Conservation (phyloP, 2,888 invertebrate genomes). For the Platycheirus rosarum region DNA sequence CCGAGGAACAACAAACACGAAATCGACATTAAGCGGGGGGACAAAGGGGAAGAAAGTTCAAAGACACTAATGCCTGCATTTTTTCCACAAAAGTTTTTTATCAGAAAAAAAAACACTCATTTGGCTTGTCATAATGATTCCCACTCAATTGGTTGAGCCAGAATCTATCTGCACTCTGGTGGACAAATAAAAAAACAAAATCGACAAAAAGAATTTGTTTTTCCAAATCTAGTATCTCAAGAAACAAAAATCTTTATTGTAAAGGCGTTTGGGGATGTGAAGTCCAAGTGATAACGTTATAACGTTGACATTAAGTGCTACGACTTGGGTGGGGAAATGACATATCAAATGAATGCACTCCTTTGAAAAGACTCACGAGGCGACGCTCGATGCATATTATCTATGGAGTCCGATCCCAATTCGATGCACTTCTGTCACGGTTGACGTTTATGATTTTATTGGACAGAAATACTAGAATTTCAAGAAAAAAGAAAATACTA, state of each 20-base stretch:
- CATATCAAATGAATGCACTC: slow-evolving; percentile 37
- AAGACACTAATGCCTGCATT: slow-evolving; percentile 14
- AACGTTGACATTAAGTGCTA: slow-evolving; percentile 56
- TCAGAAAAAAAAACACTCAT: slow-evolving; percentile 4
- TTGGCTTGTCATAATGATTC: slow-evolving; percentile 26
- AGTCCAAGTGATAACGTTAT: slow-evolving; percentile 49
- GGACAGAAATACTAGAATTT: background rate
- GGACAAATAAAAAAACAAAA: slow-evolving; percentile 10
- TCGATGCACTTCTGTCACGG: slow-evolving; percentile 69
- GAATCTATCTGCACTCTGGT: background rate
- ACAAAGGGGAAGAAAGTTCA: slow-evolving; percentile 18
- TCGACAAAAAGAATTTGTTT: background rate
- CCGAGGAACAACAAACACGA: background rate
- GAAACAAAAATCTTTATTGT: slow-evolving; percentile 21
- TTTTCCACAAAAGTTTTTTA: background rate
- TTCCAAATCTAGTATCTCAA: slow-evolving; percentile 52
- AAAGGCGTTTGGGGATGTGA: slow-evolving; percentile 7
- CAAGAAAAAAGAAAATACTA: background rate
- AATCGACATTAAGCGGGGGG: background rate
- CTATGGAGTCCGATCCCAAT: slow-evolving; percentile 70
- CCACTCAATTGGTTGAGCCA: slow-evolving; percentile 23
- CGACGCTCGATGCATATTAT: slow-evolving; percentile 40
- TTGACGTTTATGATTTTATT: slow-evolving; percentile 47
- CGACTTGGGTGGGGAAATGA: slow-evolving; percentile 35
- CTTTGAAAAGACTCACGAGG: slow-evolving; percentile 5